These are phyloP conservation scores for Tyto alba DNA, from an alignment of 2,113 vertebrate species.

Conservation along the genomic window DNA sequence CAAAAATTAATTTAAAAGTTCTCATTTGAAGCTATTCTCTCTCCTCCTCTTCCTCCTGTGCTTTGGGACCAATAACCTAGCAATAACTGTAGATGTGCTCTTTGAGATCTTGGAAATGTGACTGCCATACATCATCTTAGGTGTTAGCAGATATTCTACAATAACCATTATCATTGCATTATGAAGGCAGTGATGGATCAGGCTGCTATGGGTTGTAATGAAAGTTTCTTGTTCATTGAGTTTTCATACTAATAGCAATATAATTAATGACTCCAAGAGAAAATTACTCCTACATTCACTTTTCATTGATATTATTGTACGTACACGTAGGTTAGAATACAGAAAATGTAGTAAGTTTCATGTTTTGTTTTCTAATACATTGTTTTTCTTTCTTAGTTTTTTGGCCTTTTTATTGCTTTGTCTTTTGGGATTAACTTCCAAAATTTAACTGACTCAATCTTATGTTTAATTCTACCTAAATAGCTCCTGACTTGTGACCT, in stretches of 20 bases:
- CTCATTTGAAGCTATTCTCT: neutral
- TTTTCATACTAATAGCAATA: neutral
- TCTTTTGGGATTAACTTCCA: neutral
- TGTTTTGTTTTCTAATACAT: neutral
- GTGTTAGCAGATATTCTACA: neutral
- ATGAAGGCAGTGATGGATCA: neutral
- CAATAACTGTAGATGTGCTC: neutral
- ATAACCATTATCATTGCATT: neutral
- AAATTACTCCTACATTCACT: neutral
- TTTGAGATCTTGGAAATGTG: neutral
- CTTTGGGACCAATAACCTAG: neutral
- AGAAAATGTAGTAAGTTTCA: neutral
- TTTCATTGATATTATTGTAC: neutral
- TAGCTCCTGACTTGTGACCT: neutral
- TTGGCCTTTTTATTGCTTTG: neutral
- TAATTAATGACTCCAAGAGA: neutral
- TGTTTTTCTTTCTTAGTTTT: neutral
- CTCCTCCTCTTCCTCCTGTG: neutral
- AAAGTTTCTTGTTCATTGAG: neutral
- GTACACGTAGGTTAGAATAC: neutral
- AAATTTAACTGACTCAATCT: neutral
- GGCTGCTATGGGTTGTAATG: neutral
- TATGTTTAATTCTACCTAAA: neutral
- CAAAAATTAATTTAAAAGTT: neutral
- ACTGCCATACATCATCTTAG: neutral